Evolutionary conservation across 2,797 vertebrate genomes (phyloP), one percentile per base, ranked within the genome.

Genomic region (Helostoma temminkii): DNA sequence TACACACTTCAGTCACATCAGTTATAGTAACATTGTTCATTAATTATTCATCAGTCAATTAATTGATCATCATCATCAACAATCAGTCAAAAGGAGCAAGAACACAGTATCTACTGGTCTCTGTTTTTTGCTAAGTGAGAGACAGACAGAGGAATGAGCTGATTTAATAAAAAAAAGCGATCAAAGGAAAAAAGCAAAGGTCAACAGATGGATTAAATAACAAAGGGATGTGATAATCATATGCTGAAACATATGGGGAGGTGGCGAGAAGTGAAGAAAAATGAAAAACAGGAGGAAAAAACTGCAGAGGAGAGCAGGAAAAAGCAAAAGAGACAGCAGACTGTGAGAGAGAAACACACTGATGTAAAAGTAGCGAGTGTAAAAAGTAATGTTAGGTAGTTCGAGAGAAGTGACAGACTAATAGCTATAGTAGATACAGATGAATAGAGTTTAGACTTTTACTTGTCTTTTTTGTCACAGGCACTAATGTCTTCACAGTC

Each of bases 401-500:
- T 83, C 79, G 75, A 89, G 88, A 89, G 82, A 85, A 87, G 89
- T 89, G 91, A 92, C 81, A n/a, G 91, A 92, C 83, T 83, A 87
- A 87, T 91, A 90, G 89, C 82, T 89, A 88, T 80, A 91, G 83
- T 91, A 93, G 91, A 93, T 92, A 94, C 88, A 93, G 84, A 93
- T 93, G 90, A 88, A 89, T 83, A 91, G 89, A 92, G 88, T 91
- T 93, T 91, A 78, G 90, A 94, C 91, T 91, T 92, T 92, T 93
- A 92, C 89, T 93, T 89, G 90, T 94, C 91, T 94, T 93, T 93
- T 94, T 93, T 94, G 91, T 94, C 92, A 94, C 94, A 95, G 94
- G 94, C 94, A 95, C 94, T 95, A 94, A 94, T 94, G 94, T 94
- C 93, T 94, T 95, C 94, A 95, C 94, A 95, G 94, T 95, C 94